phyloP scores from a whole-genome alignment of 2,888 invertebrate genomes.

The Copidosoma aretas region DNA sequence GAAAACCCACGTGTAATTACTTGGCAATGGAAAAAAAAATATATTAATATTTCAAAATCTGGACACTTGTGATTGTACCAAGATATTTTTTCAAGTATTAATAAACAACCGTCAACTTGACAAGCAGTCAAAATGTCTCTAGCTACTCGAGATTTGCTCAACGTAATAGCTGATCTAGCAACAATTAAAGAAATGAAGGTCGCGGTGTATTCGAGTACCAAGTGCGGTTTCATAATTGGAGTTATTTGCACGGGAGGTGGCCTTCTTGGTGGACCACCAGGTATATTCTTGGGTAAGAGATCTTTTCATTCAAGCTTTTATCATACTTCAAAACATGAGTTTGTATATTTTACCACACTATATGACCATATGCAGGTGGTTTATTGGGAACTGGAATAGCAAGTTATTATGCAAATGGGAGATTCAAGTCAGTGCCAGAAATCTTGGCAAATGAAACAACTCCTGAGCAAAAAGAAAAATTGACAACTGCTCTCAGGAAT shows the following conservation, averaged over 20 bases:
- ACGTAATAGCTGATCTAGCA: conserved; percentile 32
- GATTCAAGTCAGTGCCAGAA: conserved; percentile 42
- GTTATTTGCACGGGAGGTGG: conserved; percentile 34
- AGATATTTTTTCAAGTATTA: too few species aligned
- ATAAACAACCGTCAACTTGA: background rate
- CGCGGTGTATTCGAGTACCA: conserved; percentile 22
- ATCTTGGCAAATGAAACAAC: conserved; percentile 37
- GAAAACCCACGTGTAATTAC: too few species aligned
- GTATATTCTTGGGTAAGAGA: conserved; percentile 39
- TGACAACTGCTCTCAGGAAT: conserved; percentile 31
- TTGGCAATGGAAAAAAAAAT: too few species aligned
- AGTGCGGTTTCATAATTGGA: conserved; percentile 36
- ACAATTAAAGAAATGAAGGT: conserved; percentile 40
- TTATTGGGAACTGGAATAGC: conserved; percentile 30
- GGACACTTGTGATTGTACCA: too few species aligned
- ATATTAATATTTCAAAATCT: too few species aligned
- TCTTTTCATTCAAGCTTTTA: background rate
- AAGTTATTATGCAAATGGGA: conserved; percentile 28
- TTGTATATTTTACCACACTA: too few species aligned
- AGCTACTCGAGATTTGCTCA: conserved; percentile 32
- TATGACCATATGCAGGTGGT: conserved; percentile 39
- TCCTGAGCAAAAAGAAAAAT: conserved; percentile 35
- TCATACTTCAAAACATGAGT: background rate
- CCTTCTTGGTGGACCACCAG: conserved; percentile 39
- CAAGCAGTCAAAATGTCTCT: conserved; percentile 26